A percentile compares a stretch with the other conserved stretches of the same genome.
Conservation (phyloP, 2,888 invertebrate species). For the Folsomia candida region DNA sequence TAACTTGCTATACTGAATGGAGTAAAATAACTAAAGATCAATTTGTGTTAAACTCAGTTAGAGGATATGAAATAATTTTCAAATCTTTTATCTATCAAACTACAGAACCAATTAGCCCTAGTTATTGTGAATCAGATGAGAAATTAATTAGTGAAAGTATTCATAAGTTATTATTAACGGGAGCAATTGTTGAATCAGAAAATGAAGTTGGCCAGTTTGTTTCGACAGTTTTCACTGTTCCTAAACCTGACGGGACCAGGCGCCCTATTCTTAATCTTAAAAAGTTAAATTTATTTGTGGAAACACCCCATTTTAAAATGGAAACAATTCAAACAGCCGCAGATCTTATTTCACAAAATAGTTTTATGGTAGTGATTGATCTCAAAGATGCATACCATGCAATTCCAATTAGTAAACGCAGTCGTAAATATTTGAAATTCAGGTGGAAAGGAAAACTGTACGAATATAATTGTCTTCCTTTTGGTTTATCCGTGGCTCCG, state of each 20-base stretch:
- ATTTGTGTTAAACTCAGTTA: too few relatives aligned
- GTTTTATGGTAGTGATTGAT: neutral
- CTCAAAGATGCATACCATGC: too few relatives aligned
- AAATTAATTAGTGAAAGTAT: neutral
- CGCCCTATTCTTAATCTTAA: slow-evolving; percentile 12
- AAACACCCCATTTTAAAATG: neutral
- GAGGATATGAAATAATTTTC: too few relatives aligned
- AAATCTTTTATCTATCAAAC: neutral
- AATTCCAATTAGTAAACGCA: neutral
- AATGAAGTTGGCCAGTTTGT: neutral
- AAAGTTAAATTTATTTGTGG: neutral
- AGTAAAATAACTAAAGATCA: too few relatives aligned
- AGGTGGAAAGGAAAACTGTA: neutral
- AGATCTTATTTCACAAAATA: neutral
- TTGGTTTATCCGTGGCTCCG: slow-evolving; percentile 3
- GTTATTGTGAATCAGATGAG: neutral
- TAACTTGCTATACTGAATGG: neutral
- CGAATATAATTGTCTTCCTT: neutral
- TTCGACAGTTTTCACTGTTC: too few relatives aligned
- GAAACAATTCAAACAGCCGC: slow-evolving; percentile 8
- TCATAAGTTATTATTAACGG: neutral
- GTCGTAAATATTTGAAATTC: neutral
- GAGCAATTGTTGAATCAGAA: neutral
- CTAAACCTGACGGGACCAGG: too few relatives aligned
- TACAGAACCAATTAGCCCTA: neutral